Base-by-base conservation (phyloP, 1,140 invertebrate species). In the Orius insidiosus region DNA sequence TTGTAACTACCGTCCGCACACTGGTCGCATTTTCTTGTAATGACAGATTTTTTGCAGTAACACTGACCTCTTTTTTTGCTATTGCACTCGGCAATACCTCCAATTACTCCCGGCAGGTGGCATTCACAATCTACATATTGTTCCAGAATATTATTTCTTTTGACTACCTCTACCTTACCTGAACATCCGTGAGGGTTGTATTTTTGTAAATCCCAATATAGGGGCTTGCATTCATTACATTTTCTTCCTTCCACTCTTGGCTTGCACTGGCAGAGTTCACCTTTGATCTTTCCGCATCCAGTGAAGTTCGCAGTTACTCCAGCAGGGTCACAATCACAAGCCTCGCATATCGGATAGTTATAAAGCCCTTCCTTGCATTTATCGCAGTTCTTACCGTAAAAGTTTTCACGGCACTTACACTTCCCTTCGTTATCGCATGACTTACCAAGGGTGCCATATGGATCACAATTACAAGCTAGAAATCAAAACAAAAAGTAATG, bases 321-420 rank as follows among this genome's bases (percentile, higher is more conserved):
- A 48, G 85, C 80, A 1, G 94, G 95, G 66, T 98, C 83, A 60
- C 95, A 99, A 58, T 97, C 96, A 60, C 96, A 99, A 58, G 86
- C 87, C 79, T 99, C 95, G 66, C 95, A 98, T 36, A 74, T 72
- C 1, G 95, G 95, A 62, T 86, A 98, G 62, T 97, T 98, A 66
- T 96, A 98, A 59, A 86, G 94, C n/a, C 87, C 85, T 57, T 92
- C 83, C 59, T 80, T 82, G 62, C 96, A 98, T 5, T 69, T 63
- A 24, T 88, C 76, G 58, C 92, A 97, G 34, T 73, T 76, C 2
- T 67, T 62, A 1, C 84, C 84, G 55, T 85, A 82, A 57, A 93
- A 95, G 58, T 93, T 93, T 0, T 73, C 63, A 39, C 78, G 75
- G 59, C 92, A 96, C 52, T 84, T 76, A 53, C 92, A 97, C 46